phyloP scores from a whole-genome alignment of 2,113 vertebrate species.

The Dipodomys stephensi region DNA sequence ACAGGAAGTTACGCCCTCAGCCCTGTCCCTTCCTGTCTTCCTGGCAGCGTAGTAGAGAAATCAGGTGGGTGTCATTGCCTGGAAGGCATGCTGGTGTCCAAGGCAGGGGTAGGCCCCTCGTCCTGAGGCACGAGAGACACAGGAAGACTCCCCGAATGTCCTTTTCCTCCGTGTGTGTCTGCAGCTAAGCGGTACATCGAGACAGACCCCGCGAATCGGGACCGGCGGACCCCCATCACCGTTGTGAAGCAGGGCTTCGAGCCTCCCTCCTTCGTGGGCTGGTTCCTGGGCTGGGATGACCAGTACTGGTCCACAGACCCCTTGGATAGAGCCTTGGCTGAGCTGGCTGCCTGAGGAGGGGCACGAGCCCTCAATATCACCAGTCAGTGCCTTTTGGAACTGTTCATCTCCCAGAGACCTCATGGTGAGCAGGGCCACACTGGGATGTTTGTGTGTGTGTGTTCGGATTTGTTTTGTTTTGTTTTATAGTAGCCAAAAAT shows the following conservation, averaged over 20 bases:
- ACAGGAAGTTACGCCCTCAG: background rate
- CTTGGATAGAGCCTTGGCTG: conserved; percentile 93
- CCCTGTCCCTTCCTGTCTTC: background rate
- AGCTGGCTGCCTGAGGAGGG: conserved; percentile 89
- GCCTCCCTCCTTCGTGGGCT: conserved; percentile 96
- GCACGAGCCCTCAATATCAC: conserved; percentile 56
- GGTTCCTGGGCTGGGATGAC: conserved; percentile 98
- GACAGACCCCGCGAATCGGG: conserved; percentile 94
- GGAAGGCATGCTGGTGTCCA: background rate
- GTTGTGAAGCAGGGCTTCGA: conserved; percentile 94
- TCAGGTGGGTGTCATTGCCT: rapidly evolving
- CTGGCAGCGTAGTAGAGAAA: background rate
- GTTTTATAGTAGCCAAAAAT: conserved; percentile 81
- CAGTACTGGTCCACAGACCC: conserved; percentile 96
- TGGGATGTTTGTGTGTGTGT: background rate
- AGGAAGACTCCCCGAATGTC: background rate
- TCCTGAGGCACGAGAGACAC: background rate
- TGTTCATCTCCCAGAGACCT: conserved; percentile 72
- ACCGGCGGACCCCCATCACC: conserved; percentile 92
- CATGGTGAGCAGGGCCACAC: background rate
- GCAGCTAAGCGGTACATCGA: conserved; percentile 95
- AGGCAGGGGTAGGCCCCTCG: background rate
- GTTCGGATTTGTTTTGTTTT: background rate
- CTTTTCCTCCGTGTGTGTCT: background rate
- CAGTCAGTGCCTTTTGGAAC: conserved; percentile 81